Percentiles rank a stretch among this genome's conserved stretches.
Evolutionary conservation across 2,113 vertebrate genomes (phyloP).

Genomic region (Chaetops frenatus): DNA sequence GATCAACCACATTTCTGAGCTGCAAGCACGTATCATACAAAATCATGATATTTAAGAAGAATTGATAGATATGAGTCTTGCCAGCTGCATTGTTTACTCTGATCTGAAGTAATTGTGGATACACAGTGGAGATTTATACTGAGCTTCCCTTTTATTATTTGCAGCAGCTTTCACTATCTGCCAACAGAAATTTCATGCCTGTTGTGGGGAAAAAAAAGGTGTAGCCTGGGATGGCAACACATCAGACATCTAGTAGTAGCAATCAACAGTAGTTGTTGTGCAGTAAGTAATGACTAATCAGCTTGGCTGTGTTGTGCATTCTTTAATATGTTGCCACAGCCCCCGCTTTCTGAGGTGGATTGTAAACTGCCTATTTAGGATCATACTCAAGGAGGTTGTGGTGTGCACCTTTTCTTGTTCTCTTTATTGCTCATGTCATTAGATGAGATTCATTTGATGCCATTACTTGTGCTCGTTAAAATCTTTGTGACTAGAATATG

Average conservation of each 20-base stretch:
- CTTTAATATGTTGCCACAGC: not conserved
- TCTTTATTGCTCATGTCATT: conserved; percentile 3
- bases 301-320: not conserved
- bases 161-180: not conserved
- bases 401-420: conserved; percentile 22
- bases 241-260: not conserved
- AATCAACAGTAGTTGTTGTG: not conserved
- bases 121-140: not conserved
- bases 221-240: not conserved
- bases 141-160: not conserved
- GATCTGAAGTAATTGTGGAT: not conserved
- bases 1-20: not conserved
- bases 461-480: conserved; percentile 42
- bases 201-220: not conserved
- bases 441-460: conserved; percentile 41
- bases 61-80: not conserved
- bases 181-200: not conserved
- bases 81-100: not conserved
- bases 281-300: not conserved
- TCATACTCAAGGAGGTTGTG: not conserved
- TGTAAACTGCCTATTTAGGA: not conserved
- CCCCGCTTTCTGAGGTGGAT: not conserved
- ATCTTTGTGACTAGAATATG: conserved; percentile 61
- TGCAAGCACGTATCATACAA: not conserved
- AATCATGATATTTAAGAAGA: not conserved